Conservation (phyloP, 2,888 invertebrate genomes). For the Odontocolon sp. region DNA sequence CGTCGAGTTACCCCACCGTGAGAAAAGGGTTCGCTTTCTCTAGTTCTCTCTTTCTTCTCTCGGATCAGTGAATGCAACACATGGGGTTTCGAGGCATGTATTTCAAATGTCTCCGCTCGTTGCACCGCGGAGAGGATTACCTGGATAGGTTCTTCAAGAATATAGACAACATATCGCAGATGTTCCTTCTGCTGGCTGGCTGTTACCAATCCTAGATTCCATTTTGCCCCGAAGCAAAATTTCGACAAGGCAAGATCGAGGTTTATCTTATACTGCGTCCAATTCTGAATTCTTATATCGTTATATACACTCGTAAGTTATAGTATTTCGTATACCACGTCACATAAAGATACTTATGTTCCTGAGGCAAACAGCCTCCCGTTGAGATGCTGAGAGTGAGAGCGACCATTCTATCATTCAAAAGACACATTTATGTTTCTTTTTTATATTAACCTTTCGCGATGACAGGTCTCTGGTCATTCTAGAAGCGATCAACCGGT, state of each 20-base stretch:
- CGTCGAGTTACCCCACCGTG: slow-evolving; percentile 39
- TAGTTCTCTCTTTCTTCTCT: slow-evolving; percentile 1
- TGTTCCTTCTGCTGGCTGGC: neutral
- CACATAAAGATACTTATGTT: neutral
- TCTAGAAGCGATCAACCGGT: neutral
- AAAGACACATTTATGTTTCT: neutral
- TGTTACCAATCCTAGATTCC: no score
- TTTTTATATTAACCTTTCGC: neutral
- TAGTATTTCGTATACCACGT: neutral
- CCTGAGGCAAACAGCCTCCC: neutral
- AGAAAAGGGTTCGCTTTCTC: slow-evolving; percentile 11
- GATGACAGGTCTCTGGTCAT: slow-evolving; percentile 15
- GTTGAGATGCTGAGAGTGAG: neutral
- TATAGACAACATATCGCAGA: neutral
- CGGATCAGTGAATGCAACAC: slow-evolving; percentile 19
- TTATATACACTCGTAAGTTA: no score
- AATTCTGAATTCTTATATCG: no score
- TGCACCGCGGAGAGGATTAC: neutral
- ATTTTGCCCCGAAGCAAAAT: neutral
- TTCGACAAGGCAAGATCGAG: neutral
- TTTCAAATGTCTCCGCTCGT: neutral
- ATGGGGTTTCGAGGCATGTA: neutral
- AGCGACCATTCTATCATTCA: neutral
- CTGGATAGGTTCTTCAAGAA: neutral
- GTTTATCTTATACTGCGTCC: neutral